Evolutionary conservation across 2,797 vertebrate species (phyloP), one percentile per base, ranked within the genome.

Genomic region (Vultur gryphus): DNA sequence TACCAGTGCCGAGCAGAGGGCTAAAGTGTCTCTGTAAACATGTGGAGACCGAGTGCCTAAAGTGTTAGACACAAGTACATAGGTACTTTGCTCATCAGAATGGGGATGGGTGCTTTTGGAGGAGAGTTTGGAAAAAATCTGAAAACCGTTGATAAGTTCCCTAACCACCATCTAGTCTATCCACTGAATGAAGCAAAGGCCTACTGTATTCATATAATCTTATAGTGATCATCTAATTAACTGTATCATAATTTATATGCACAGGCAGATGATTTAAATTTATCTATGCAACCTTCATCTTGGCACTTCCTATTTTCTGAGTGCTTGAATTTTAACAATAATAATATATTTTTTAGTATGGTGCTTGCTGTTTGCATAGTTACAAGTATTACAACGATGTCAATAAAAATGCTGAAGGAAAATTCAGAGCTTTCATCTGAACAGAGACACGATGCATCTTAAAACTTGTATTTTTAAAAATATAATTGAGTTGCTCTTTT

Each of bases 401-500:
- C 35, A 61, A 29, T 21, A 26, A 89, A 84, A 72, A 54, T 19
- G 4, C 11, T 66, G 39, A 93, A 82, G 52, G 73, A 81, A 90
- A 90, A 90, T 73, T 93, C 48, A 79, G 64, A 33, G 35, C 2
- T 92, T 89, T 93, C 71, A 78, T 79, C 55, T 89, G 67, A 91
- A 84, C 9, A 78, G 69, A 57, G n/a, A 41, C 9, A 8, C 46
- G 69, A 92, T 57, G 43, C 59, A 75, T 64, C 91, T 84, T 89
- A 92, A 95, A 92, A 89, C 51, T 71, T 93, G 26, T 64, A 35
- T 87, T 78, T 82, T 95, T 59, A 66, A 93, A 96, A 90, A 76
- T 81, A 69, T 90, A 93, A 94, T 83, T 71, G 80, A 90, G 72
- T 83, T 79, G 24, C 29, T 92, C 69, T 75, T 69, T 98, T 96